Percentiles rank a stretch among this genome's conserved stretches.
Evolutionary conservation across 1,140 invertebrate genomes (phyloP).

Genomic region (Heterodera schachtii): DNA sequence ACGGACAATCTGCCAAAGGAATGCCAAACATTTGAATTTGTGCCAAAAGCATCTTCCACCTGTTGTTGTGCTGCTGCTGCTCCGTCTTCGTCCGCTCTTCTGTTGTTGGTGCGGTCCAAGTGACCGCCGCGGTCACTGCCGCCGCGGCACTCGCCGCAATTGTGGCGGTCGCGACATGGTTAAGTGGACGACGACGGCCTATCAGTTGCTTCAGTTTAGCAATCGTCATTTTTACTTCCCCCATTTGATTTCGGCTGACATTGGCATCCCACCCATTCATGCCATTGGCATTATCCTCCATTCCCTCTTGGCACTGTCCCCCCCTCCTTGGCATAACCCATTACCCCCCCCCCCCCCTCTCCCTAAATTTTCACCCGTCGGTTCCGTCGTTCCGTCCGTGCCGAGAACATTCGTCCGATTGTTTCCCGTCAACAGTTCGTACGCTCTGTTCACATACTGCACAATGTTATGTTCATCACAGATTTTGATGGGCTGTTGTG

Average conservation of each 20-base stretch:
- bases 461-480: constrained; percentile 63
- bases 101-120: constrained; percentile 8
- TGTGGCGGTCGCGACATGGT: constrained; percentile 24
- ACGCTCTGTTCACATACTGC: constrained; percentile 27
- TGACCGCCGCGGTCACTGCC: constrained; percentile 9
- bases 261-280: not conserved
- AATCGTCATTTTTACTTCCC: too few species aligned
- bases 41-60: not conserved
- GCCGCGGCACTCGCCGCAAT: constrained; percentile 20
- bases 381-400: constrained; percentile 34
- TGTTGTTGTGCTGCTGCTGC: not conserved
- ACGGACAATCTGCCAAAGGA: not conserved
- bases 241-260: not conserved
- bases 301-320: too few species aligned
- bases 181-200: not conserved
- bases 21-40: not conserved
- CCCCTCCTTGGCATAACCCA: not conserved
- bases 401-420: constrained; percentile 57
- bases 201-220: too few species aligned
- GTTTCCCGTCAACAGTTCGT: constrained; percentile 59
- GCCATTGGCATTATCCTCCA: too few species aligned
- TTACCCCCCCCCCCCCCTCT: not conserved
- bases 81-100: constrained; percentile 16
- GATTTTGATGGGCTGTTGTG: constrained; percentile 65
- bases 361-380: not conserved